Evolutionary conservation across 2,888 invertebrate genomes (phyloP).

Genomic region (Caenorhabditis imperialis): DNA sequence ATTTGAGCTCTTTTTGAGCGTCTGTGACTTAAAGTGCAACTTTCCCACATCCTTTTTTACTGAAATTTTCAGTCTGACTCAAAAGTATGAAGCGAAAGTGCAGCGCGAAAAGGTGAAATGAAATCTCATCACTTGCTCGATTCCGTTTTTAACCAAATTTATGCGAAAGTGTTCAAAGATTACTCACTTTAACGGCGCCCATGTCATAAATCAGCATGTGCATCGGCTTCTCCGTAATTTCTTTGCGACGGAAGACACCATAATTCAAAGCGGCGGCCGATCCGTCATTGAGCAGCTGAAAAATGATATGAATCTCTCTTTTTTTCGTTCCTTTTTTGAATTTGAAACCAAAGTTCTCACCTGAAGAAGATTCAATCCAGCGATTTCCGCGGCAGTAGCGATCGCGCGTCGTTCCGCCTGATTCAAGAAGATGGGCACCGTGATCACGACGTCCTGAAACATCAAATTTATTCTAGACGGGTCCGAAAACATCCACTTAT

Average conservation of each 20-base stretch:
- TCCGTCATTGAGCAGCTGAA: slow-evolving; percentile 94
- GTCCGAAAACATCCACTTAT: neutral
- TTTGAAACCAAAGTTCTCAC: slow-evolving; percentile 36
- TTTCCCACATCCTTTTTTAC: too few species aligned
- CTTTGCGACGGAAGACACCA: slow-evolving; percentile 92
- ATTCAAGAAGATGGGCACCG: slow-evolving; percentile 95
- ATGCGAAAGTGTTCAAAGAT: too few species aligned
- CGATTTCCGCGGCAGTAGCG: slow-evolving; percentile 89
- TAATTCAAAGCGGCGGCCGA: slow-evolving; percentile 97
- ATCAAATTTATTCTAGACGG: neutral
- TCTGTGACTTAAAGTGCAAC: too few species aligned
- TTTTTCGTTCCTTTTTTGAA: too few species aligned
- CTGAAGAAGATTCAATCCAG: slow-evolving; percentile 86
- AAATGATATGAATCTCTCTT: too few species aligned
- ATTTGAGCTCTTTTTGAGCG: too few species aligned
- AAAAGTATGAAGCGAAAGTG: too few species aligned
- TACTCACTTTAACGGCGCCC: slow-evolving; percentile 87
- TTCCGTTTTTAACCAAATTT: too few species aligned
- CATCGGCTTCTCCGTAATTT: slow-evolving; percentile 79
- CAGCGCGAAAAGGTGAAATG: too few species aligned
- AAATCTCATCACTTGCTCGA: too few species aligned
- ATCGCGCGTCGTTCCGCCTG: slow-evolving; percentile 93
- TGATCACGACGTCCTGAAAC: slow-evolving; percentile 90
- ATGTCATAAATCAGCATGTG: slow-evolving; percentile 94
- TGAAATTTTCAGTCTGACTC: too few species aligned